These are phyloP conservation scores for Sturnus vulgaris DNA, from an alignment of 2,113 vertebrate species.

Conservation along the genomic window DNA sequence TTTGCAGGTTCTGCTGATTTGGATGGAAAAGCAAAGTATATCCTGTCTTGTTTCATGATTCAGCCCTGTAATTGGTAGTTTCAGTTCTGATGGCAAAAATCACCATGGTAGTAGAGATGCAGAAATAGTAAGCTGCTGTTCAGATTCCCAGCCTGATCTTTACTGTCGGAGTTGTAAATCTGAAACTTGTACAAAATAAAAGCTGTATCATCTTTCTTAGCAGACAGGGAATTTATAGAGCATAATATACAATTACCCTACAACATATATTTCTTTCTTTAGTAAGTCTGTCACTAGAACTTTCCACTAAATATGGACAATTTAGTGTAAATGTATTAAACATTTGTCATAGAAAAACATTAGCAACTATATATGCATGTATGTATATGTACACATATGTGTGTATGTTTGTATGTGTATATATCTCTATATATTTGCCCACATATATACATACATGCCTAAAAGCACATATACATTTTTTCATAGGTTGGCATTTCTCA, in stretches of 20 bases:
- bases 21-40: background rate
- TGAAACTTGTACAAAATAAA: background rate
- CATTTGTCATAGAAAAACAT: background rate
- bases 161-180: background rate
- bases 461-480: background rate
- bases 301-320: background rate
- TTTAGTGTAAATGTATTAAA: background rate
- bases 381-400: background rate
- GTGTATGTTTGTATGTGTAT: fast-evolving
- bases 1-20: background rate
- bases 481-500: background rate
- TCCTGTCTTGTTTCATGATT: background rate
- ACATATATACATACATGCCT: background rate
- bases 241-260: background rate
- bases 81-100: constrained; percentile 19
- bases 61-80: background rate
- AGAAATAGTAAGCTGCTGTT: background rate
- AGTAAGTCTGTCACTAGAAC: background rate
- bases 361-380: background rate
- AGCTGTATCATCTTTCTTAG: constrained; percentile 7
- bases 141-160: constrained; percentile 8
- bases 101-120: background rate
- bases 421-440: too few species aligned
- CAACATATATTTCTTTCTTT: background rate
- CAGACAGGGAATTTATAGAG: background rate